Conservation (phyloP, 2,797 vertebrate genomes). For the Benthosema pterotum region DNA sequence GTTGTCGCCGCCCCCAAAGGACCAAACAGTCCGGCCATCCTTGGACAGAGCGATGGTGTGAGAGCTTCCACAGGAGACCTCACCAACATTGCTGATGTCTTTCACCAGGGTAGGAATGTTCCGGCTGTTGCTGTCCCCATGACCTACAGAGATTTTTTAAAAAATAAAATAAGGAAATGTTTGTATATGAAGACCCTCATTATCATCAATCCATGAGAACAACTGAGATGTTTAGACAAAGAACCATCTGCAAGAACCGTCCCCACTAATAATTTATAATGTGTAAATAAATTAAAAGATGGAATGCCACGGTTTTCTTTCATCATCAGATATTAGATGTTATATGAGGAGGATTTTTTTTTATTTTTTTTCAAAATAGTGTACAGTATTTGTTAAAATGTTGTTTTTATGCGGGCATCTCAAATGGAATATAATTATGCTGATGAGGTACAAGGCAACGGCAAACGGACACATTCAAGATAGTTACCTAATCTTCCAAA, state of each 20-base stretch:
- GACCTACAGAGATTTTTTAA: conserved; percentile 72
- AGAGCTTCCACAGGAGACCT: conserved; percentile 85
- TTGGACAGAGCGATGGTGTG: conserved; percentile 85
- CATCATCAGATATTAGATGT: no score
- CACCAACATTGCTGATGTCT: conserved; percentile 85
- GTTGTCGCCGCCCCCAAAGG: conserved; percentile 86
- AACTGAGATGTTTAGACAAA: no score
- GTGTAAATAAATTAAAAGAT: no score
- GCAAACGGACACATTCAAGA: neutral
- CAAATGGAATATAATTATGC: no score
- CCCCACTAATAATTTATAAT: no score
- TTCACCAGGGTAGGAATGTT: conserved; percentile 86
- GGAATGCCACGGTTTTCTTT: no score
- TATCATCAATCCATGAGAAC: neutral
- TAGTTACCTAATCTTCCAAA: conserved; percentile 82
- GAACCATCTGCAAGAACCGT: no score
- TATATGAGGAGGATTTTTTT: no score
- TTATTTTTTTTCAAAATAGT: no score
- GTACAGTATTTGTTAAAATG: no score
- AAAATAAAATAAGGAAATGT: neutral
- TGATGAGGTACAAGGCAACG: neutral
- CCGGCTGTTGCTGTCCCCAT: conserved; percentile 86
- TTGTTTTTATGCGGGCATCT: no score
- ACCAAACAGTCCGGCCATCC: conserved; percentile 85
- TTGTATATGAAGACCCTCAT: neutral